Conservation (phyloP, 2,888 invertebrate species). For the Eupsilia transversa region DNA sequence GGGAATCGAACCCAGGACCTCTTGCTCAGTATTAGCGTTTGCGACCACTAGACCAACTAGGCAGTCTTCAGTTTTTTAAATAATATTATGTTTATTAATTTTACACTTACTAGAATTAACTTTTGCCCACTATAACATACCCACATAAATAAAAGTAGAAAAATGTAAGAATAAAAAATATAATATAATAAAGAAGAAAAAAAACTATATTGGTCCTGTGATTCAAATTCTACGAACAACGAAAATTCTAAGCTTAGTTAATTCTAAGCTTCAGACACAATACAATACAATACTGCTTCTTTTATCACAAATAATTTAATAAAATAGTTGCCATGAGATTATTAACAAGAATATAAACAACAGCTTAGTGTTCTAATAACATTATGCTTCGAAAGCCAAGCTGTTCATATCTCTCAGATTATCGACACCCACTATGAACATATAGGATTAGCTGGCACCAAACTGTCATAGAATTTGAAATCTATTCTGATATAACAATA, state of each 20-base stretch:
- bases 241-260: neutral
- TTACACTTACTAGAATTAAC: neutral
- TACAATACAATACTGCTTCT: too few relatives aligned
- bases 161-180: too few relatives aligned
- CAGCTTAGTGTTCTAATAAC: slow-evolving; percentile 7
- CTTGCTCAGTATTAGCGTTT: too few relatives aligned
- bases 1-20: too few relatives aligned
- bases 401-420: neutral
- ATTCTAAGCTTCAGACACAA: too few relatives aligned
- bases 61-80: too few relatives aligned
- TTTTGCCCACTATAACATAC: too few relatives aligned
- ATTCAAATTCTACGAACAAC: too few relatives aligned
- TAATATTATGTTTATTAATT: too few relatives aligned
- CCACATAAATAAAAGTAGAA: neutral
- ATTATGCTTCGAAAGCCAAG: slow-evolving; percentile 3
- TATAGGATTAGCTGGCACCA: slow-evolving; percentile 1
- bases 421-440: slow-evolving; percentile 9
- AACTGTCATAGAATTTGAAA: slow-evolving; percentile 12
- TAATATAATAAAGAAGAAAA: too few relatives aligned
- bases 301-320: neutral
- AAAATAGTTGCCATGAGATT: neutral
- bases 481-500: neutral
- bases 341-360: slow-evolving; percentile 4
- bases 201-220: too few relatives aligned
- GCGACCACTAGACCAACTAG: too few relatives aligned